phyloP scores from a whole-genome alignment of 2,888 invertebrate genomes.

The Eulithis prunata region DNA sequence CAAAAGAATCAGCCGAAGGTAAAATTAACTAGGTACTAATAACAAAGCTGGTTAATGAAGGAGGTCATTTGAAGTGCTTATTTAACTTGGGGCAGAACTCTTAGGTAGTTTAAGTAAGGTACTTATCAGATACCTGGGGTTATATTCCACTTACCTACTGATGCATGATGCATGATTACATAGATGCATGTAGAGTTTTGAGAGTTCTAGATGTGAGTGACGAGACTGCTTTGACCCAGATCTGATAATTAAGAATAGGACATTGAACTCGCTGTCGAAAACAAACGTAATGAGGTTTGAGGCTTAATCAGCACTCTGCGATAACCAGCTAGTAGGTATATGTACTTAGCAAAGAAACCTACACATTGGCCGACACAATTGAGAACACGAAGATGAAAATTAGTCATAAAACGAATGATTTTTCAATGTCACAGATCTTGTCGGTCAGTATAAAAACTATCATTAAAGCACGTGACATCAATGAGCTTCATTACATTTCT shows the following conservation, averaged over 20 bases:
- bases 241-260: conserved; percentile 41
- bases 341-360: too few species aligned
- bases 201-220: conserved; percentile 36
- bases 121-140: too few species aligned
- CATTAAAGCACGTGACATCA: neutral
- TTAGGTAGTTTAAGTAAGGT: too few species aligned
- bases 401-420: too few species aligned
- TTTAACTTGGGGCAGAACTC: too few species aligned
- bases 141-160: too few species aligned
- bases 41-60: too few species aligned
- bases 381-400: too few species aligned
- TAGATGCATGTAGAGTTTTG: conserved; percentile 1
- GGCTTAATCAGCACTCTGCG: neutral
- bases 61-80: too few species aligned
- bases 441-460: neutral
- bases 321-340: neutral
- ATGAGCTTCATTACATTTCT: conserved; percentile 11
- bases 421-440: neutral
- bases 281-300: conserved; percentile 8
- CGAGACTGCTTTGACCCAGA: conserved; percentile 50
- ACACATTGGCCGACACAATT: too few species aligned
- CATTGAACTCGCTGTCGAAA: conserved; percentile 27
- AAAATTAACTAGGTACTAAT: neutral
- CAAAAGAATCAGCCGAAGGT: conserved; percentile 7
- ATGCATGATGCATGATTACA: too few species aligned